phyloP scores from a whole-genome alignment of 30 jellyfish, hydroid and myxozoan genomes.

The Catostylus mosaicus region DNA sequence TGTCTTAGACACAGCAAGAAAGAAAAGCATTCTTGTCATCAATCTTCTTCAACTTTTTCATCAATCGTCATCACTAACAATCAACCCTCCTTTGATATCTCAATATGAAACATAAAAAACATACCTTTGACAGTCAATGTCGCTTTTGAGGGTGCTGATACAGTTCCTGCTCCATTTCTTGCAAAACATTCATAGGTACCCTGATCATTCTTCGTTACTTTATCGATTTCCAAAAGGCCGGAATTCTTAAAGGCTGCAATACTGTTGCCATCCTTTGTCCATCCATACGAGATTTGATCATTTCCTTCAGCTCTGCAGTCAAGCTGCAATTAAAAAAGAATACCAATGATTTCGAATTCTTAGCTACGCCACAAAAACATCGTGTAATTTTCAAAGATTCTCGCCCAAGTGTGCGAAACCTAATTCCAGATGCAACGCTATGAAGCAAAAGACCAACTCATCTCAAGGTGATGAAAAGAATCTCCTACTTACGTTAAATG shows the following conservation, averaged over 20 bases:
- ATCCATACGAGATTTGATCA: conserved; percentile 64
- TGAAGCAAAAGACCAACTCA: no score
- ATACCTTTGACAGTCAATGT: conserved; percentile 69
- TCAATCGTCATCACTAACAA: no score
- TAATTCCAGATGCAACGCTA: no score
- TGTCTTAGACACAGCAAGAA: no score
- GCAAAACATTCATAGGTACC: conserved; percentile 92
- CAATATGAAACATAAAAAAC: background rate
- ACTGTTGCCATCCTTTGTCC: conserved; percentile 87
- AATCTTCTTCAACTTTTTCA: no score
- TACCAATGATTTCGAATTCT: no score
- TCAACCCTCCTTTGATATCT: no score
- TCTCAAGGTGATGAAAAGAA: no score
- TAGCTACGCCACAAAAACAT: no score
- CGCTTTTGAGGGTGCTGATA: conserved; percentile 69
- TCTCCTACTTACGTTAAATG: background rate
- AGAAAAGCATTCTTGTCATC: no score
- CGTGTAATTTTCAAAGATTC: no score
- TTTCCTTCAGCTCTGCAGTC: conserved; percentile 78
- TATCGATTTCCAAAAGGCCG: conserved; percentile 46
- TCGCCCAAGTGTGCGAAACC: no score
- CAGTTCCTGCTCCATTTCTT: conserved; percentile 81
- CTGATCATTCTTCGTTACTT: conserved; percentile 61
- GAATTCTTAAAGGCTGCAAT: conserved; percentile 54
- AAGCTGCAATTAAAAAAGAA: conserved; percentile 9